Conservation (phyloP, 2,113 vertebrate species). For the Malaclemys terrapin region DNA sequence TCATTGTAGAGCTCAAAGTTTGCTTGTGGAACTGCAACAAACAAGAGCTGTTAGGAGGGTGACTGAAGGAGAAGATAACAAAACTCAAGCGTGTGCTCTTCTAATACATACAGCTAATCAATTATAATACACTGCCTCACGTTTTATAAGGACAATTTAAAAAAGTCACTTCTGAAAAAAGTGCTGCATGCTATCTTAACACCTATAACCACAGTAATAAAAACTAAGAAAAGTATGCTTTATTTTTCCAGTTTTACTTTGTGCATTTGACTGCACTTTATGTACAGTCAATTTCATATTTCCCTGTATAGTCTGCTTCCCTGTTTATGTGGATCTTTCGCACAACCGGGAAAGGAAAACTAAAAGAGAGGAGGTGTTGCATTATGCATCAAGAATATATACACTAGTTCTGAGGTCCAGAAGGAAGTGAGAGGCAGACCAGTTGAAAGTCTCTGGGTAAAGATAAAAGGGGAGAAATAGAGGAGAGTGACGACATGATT, state of each 20-base stretch:
- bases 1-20: conserved; percentile 91
- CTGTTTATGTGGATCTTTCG: neutral
- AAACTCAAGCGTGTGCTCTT: neutral
- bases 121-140: neutral
- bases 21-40: conserved; percentile 96
- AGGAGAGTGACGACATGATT: too few relatives aligned
- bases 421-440: too few relatives aligned
- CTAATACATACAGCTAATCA: neutral
- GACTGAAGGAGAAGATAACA: fast-evolving
- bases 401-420: too few relatives aligned
- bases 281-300: neutral
- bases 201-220: neutral
- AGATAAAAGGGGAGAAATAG: too few relatives aligned
- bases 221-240: neutral
- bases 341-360: neutral
- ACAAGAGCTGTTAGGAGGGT: neutral
- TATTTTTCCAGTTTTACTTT: neutral
- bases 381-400: too few relatives aligned
- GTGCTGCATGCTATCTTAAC: neutral
- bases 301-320: neutral
- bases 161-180: neutral
- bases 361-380: neutral
- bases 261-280: neutral
- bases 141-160: neutral
- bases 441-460: too few relatives aligned